Evolutionary conservation across 2,797 vertebrate species (phyloP), one percentile per base, ranked within the genome.

Genomic region (Gymnoscopelus microlampas): DNA sequence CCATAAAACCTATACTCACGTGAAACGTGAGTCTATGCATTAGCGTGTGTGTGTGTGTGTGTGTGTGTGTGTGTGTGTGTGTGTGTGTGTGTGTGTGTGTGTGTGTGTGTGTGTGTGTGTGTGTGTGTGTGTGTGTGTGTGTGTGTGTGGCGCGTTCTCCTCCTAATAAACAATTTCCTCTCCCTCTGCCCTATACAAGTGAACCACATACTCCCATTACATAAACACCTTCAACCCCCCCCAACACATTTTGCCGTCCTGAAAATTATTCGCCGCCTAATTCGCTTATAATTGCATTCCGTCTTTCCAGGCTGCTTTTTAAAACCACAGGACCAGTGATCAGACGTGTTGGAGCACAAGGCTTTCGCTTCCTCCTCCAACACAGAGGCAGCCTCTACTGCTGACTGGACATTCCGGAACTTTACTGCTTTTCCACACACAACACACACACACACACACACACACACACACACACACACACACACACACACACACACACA

Each of bases 231-330:
- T 89, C 79, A 85, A 76, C 77, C 73, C 8, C 39, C 39, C 26
- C 26, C 84, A 68, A 87, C 79, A 82, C 85, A 88, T 83, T 86
- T 77, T 87, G 86, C 89, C 85, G 89, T 87, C 82, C 83, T 81
- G 71, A 81, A 86, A 84, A 90, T 85, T 88, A 89, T 89, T 88
- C 87, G 88, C 81, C 59, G 82, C 75, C 84, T 85, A 85, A 87
- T 88, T 90, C 83, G 61, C 84, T 86, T 82, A 77, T 87, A 89
- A 89, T 81, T 85, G 73, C 83, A 80, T 89, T 73, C 70, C 65
- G 35, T 87, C 39, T 83, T 84, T 80, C 82, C 75, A 67, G 77
- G 71, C 73, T 76, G 61, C 78, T 51, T 53, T 66, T 1, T 44
- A 11, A 60, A 60, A 77, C 81, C 69, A 84, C 73, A 60, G 75